Conservation (phyloP, 2,797 vertebrate species). For the Caiman crocodilus region DNA sequence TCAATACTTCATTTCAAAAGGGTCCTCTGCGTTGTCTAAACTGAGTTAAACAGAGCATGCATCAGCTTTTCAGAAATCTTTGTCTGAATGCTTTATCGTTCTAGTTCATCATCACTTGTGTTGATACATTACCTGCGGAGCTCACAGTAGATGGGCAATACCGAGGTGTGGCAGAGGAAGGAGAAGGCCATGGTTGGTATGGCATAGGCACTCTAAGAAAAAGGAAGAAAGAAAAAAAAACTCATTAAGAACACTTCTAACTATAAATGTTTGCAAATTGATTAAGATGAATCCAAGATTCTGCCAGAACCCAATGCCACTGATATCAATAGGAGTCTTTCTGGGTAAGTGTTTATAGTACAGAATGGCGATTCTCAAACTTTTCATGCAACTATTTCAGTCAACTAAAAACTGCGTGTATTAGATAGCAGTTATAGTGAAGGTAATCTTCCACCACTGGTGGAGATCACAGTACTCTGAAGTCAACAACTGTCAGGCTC, state of each 20-base stretch:
- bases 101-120: background rate
- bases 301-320: background rate
- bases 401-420: background rate
- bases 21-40: background rate
- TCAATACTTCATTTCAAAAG: background rate
- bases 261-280: background rate
- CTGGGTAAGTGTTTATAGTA: background rate
- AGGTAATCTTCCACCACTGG: background rate
- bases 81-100: background rate
- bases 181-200: slow-evolving; percentile 97
- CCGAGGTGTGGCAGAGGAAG: slow-evolving; percentile 96
- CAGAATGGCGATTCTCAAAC: background rate
- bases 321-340: background rate
- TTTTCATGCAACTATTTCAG: background rate
- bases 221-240: slow-evolving; percentile 9
- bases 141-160: slow-evolving; percentile 96
- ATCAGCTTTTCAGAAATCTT: background rate
- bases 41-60: background rate
- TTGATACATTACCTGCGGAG: slow-evolving; percentile 86
- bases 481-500: background rate
- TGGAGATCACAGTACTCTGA: background rate
- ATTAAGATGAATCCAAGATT: slow-evolving; percentile 10
- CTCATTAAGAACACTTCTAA: slow-evolving; percentile 10
- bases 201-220: slow-evolving; percentile 91
- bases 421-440: background rate